Evolutionary conservation across 2,797 vertebrate species (phyloP).

Genomic region (Mallotus villosus): DNA sequence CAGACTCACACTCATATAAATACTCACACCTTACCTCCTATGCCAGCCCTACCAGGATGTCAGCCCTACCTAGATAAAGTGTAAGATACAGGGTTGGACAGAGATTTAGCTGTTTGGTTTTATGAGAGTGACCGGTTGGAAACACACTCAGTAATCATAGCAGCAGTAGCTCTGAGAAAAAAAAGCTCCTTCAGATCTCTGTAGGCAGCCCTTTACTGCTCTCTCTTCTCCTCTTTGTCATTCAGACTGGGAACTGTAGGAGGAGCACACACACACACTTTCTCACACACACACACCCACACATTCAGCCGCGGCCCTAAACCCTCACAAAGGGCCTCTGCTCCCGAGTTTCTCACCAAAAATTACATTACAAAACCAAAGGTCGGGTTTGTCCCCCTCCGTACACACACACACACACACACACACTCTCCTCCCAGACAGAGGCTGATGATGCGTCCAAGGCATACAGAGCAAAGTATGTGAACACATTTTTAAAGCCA

Average conservation of each 20-base stretch:
- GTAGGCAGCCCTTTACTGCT: slow-evolving; percentile 2
- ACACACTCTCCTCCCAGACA: slow-evolving; percentile 13
- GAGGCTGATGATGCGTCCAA: no score
- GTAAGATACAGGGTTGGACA: not conserved
- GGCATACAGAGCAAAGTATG: no score
- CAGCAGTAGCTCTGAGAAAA: not conserved
- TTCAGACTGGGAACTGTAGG: slow-evolving; percentile 52
- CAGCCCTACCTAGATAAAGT: not conserved
- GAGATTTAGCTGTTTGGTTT: not conserved
- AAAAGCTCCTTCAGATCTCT: not conserved
- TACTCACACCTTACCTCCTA: not conserved
- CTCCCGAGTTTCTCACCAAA: not conserved
- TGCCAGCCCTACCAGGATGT: not conserved
- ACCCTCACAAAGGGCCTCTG: not conserved
- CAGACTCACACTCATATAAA: slow-evolving; percentile 28
- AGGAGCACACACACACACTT: not conserved
- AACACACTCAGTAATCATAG: not conserved
- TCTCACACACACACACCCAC: not conserved
- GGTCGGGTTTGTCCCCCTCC: not conserved
- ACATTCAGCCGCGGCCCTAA: not conserved
- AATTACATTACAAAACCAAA: not conserved
- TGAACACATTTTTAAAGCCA: no score
- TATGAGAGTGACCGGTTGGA: not conserved
- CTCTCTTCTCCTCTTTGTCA: slow-evolving; percentile 33
- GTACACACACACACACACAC: not conserved